Base-by-base conservation (phyloP, 2,113 vertebrate species). In the Campylomormyrus numenius region DNA sequence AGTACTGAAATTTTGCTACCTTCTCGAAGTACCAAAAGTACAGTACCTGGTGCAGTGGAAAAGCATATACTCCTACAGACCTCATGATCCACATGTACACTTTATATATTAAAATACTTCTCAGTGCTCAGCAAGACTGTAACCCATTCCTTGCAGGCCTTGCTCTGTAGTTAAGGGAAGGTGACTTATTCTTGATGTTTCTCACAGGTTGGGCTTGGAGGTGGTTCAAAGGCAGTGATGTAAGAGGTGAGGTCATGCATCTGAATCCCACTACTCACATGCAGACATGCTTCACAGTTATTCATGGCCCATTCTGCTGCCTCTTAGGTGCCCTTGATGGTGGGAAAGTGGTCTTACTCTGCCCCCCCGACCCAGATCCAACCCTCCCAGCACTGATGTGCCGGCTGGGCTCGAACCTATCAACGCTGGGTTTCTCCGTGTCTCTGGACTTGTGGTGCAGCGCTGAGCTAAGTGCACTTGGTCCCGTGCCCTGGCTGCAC, bases 401-500 rank as follows among this genome's bases (percentile, higher is more conserved):
- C 19, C 85, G 90, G 10, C 91, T 99, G 53, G 96, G 96, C 13
- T 94, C 94, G 0, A 91, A 95, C n/a, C 95, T 99, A 88, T 90
- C 80, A 5, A 92, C 89, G 0, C 92, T 95, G 85, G 96, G 96
- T 13, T 94, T 97, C 91, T 90, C 85, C 0, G 97, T 97, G 87
- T 93, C 90, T 0, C 94, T 97, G 84, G 98, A 98, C 35, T 95
- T 98, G 7, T 98, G 97, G 93, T 96, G 96, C 91, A 95, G 96
- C 49, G 93, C 91, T 0, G 96, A 96, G 24, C 93, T 97, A 3
- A 93, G 95, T 0, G 91, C 92, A 0, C 88, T 95, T 89, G 97
- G 97, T 0, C 95, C 97, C 0, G 91, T 98, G 89, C 96, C 96
- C 0, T 99, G 98, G 98, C 92, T 97, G 42, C 96, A 98, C 0